Base-by-base conservation (phyloP, 2,888 invertebrate genomes). In the Miltochrista miniata region DNA sequence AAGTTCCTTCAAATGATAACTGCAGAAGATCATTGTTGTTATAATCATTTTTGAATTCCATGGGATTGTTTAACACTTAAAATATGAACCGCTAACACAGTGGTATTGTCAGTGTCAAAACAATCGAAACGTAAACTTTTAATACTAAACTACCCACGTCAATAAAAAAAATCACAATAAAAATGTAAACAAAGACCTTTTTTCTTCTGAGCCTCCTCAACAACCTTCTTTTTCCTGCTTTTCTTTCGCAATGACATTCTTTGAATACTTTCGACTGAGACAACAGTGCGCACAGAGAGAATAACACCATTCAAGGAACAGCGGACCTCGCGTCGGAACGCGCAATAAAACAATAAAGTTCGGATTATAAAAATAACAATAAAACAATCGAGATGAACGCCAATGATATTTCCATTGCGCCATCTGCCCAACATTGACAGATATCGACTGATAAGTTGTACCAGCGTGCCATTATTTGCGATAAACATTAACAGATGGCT, bases 211-310 rank as follows among this genome's bases (percentile, higher is more conserved):
- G 78, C 53, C 83, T 78, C 62, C 79, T 79, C 35, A 90, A 64
- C 45, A 90, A 70, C 61, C 90, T 83, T 61, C 89, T 90, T 90
- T 87, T 91, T 88, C 90, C 90, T 81, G 88, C 77, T 76, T 85
- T 80, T 89, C 90, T 85, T 86, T 90, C 90, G 90, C 90, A 90
- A 85, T 87, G 87, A 78, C 90, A 91, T 58, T 83, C 80, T 68
- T 90, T 90, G 60, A 89, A 89, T 45, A 83, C 70, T 67, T 85
- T 89, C 61, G 83, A 79, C 53, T 86, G 85, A 55, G 88, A 85
- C 74, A 91, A 83, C 89, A 90, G 81, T 57, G 80, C 82, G 90
- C 81, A 87, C 76, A 90, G 57, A 65, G 74, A 76, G 35, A 87
- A 70, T 46, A 90, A 68, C 62, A 90, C 86, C 84, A 86, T 87